Evolutionary conservation across 2,113 vertebrate species (phyloP), one percentile per base, ranked within the genome.

Genomic region (Muscicapa adusta): DNA sequence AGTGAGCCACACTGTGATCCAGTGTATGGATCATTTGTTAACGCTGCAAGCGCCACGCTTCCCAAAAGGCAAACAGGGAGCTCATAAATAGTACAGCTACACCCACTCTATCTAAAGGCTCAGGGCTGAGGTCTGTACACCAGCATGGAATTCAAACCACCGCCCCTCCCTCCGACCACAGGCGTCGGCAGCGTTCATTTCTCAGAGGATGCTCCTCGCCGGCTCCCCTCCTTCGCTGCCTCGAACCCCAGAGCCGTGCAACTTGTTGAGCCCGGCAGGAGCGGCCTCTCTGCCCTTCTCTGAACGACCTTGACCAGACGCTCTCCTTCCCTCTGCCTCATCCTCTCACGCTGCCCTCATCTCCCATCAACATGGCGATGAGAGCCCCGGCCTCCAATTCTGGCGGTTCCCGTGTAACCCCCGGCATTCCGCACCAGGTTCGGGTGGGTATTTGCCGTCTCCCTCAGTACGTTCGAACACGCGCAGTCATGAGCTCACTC

Each of bases 11-110:
- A 14, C 45, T 10, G 7, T 34, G 74, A 88, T 7, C 62, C 82
- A 50, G 72, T 54, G 53, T 65, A 85, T 40, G 70, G 87, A 81
- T 57, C 42, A 47, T 74, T 71, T 81, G 70, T 91, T 79, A 33
- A 31, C 2, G 38, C 38, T 67, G 17, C 26, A 43, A 65, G 33
- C 1, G 34, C 71, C 61, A 81, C 36, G 18, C 58, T 89, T 85
- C 79, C 91, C 79, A 71, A 77, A 91, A 92, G 25, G 47, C 85
- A 83, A 85, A 79, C 83, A 66, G 23, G 34, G 29, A 89, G 51
- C 51, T 77, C 88, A 20, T 51, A 83, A 91, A 94, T 47, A 93
- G 73, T 2, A 38, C 42, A 24, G 70, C 66, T 81, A 83, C 82
- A 85, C 54, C 51, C 65, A 43, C 42, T 33, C 66, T 14, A 78